Base-by-base conservation (phyloP, 2,888 invertebrate species). In the Lobophora halterata region DNA sequence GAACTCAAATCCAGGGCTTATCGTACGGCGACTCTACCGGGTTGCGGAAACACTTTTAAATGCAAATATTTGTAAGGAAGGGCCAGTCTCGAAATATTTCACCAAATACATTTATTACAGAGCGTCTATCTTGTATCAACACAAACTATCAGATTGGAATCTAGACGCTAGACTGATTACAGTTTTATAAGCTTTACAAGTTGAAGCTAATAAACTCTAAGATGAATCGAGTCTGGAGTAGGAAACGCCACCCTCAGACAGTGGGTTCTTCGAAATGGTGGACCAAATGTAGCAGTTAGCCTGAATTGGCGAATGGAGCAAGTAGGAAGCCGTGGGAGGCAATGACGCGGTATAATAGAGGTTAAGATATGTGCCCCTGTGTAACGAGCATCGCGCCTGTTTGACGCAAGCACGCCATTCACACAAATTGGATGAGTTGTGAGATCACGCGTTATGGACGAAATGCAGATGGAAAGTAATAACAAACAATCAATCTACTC, bases 331-430 rank as follows among this genome's bases (percentile, higher is more conserved):
- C 71, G 81, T 82, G 81, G 81, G 85, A 79, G 75, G 77, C 74
- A 72, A 74, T 72, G 73, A 72, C 66, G 69, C 61, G 62, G 60
- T 67, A 70, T 79, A 85, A 86, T 85, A 58, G 85, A 76, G 85
- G 86, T 86, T 78, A 86, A 86, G 80, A 83, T 78, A 71, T 74
- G 70, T 79, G 79, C 65, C 82, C 80, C 70, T 68, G 44, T 46
- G 58, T 73, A 77, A 81, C 75, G 67, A 80, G 72, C 56, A 59
- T 63, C 70, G 67, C 77, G 74, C 66, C 68, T 67, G 72, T 74
- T 70, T 63, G 71, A 73, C 73, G 73, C 72, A 67, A 74, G 61
- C 64, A 57, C 61, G 59, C 57, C 61, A 63, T 59, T 61, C 58
- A 57, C 49, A 54, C 68, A 72, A 75, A 79, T 76, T 76, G 74